Evolutionary conservation across 2,797 vertebrate genomes (phyloP).

Genomic region (Catostomus latipinnis): DNA sequence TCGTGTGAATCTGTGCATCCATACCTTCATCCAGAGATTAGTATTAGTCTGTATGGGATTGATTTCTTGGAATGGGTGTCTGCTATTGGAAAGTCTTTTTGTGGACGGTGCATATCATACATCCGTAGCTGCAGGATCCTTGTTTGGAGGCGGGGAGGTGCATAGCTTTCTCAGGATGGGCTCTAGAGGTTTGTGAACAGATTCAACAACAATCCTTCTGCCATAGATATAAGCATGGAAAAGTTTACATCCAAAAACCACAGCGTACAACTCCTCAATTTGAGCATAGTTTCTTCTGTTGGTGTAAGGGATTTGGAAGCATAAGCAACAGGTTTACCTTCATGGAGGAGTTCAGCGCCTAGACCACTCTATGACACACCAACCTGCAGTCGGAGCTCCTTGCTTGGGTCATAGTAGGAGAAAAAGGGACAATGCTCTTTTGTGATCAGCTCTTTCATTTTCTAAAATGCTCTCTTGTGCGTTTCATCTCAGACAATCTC

Average conservation of each 20-base stretch:
- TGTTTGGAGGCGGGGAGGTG: neutral
- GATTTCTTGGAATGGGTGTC: neutral
- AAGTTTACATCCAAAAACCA: neutral
- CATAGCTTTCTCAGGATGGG: neutral
- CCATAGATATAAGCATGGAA: neutral
- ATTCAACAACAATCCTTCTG: neutral
- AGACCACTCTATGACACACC: too few relatives aligned
- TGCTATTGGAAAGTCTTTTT: neutral
- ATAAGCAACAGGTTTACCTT: neutral
- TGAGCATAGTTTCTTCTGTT: slow-evolving; percentile 10
- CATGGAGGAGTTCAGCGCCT: too few relatives aligned
- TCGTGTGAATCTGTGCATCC: neutral
- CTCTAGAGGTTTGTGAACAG: neutral
- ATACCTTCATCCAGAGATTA: neutral
- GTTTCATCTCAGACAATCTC: too few relatives aligned
- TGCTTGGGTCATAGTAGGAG: too few relatives aligned
- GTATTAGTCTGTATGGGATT: neutral
- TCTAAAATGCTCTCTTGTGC: too few relatives aligned
- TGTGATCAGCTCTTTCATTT: too few relatives aligned
- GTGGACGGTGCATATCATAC: neutral
- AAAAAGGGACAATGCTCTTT: too few relatives aligned
- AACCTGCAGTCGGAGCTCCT: neutral
- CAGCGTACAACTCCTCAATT: neutral
- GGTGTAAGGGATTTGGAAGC: neutral
- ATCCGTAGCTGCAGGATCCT: neutral